These are phyloP conservation scores for Caenorhabditis elegans DNA, from an alignment of 1,140 invertebrate species.

Conservation along the genomic window WBcel235 BX284605.5:14474001-14474500, in stretches of 20 bases:
- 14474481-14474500: too few relatives aligned
- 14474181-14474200: too few relatives aligned
- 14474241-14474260: neutral
- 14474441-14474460: neutral
- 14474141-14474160: neutral
- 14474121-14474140: neutral
- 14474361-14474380: neutral
- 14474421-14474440: slow-evolving; percentile 2
- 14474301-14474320: neutral
- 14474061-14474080: neutral
- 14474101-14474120: neutral
- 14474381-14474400: neutral
- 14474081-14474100: neutral
- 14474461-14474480: too few relatives aligned
- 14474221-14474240: neutral
- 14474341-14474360: neutral
- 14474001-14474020: neutral
- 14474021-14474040: neutral
- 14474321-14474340: neutral
- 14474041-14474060: neutral
- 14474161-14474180: neutral
- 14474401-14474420: neutral
- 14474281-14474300: neutral
- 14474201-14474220: too few relatives aligned
- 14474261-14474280: neutral